These are phyloP conservation scores for Drosophila pseudotakahashii DNA, from an alignment of 2,888 invertebrate genomes.

Conservation along the genomic window DNA sequence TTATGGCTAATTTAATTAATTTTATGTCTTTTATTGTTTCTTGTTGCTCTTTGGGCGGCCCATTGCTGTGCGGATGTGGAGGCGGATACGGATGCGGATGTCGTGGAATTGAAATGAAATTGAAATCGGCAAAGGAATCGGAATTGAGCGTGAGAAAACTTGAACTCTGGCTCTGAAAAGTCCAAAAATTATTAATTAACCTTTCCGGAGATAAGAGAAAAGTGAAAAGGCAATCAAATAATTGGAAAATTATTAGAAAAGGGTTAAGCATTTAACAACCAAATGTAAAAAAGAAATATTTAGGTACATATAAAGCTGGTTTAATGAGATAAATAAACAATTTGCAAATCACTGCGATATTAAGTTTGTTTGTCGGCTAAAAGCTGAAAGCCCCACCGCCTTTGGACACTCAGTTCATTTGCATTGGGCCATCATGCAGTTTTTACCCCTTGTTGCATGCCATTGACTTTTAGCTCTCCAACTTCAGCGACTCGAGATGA, in stretches of 20 bases:
- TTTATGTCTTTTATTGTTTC: constrained; percentile 66
- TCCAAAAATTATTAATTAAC: constrained; percentile 35
- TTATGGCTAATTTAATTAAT: constrained; percentile 71
- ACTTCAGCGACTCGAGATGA: constrained; percentile 7
- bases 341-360: neutral
- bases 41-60: constrained; percentile 18
- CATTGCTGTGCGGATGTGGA: constrained; percentile 10
- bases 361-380: constrained; percentile 1
- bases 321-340: too few relatives aligned
- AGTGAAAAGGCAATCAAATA: neutral
- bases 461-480: constrained; percentile 8
- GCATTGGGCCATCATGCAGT: neutral
- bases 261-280: neutral
- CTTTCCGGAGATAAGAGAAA: neutral
- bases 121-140: constrained; percentile 17
- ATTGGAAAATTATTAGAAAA: neutral
- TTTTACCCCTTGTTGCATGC: constrained; percentile 2
- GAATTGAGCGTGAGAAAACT: constrained; percentile 22
- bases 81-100: constrained; percentile 20
- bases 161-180: neutral
- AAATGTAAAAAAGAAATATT: too few relatives aligned
- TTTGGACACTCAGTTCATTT: too few relatives aligned
- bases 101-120: constrained; percentile 29
- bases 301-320: too few relatives aligned
- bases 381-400: neutral